Evolutionary conservation across 2,888 invertebrate species (phyloP), one percentile per base, ranked within the genome.

Genomic region (Lasius platythorax): DNA sequence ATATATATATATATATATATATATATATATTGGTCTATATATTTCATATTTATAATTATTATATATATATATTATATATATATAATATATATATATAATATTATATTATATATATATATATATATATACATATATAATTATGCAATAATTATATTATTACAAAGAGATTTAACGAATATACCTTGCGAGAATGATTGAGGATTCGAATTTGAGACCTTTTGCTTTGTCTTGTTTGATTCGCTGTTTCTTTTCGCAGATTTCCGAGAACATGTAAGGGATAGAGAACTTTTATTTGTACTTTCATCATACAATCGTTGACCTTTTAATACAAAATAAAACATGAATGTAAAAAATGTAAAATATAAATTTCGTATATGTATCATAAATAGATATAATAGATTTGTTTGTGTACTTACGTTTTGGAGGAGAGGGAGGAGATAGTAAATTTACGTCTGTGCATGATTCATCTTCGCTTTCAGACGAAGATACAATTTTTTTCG

Each of bases 301-400:
- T 12, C 23, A 40, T 66, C 40, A 1, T 23, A 5, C 12, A 43
- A 5, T 43, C 40, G 40, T 43, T 66, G 40, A 66, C 40, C 40
- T 66, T 66, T 40, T 4, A 66, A 33, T 66, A 66, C n/a, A 43
- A 66, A 66, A 66, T 66, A 15, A 23, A 66, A 66, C 11, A 40
- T 61, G 23, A 9, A 40, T 66, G 8, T 40, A 12, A n/a, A 66
- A 6, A 40, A 37, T 64, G n/a, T 18, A n/a, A 64, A n/a, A 64
- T 37, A 64, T 64, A 8, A 64, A 37, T 64, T 64, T 64, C n/a
- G 4, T 43, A 43, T 66, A 66, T 43, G 40, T 23, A 40, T 3
- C 33, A 23, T 23, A 23, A 37, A 40, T 43, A 66, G 40, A 66
- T 12, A 37, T 23, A 66, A 66, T 23, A 23, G 23, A 43, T 6